These are phyloP conservation scores for Orthosia gracilis DNA, from an alignment of 2,888 invertebrate species.

Conservation along the genomic window DNA sequence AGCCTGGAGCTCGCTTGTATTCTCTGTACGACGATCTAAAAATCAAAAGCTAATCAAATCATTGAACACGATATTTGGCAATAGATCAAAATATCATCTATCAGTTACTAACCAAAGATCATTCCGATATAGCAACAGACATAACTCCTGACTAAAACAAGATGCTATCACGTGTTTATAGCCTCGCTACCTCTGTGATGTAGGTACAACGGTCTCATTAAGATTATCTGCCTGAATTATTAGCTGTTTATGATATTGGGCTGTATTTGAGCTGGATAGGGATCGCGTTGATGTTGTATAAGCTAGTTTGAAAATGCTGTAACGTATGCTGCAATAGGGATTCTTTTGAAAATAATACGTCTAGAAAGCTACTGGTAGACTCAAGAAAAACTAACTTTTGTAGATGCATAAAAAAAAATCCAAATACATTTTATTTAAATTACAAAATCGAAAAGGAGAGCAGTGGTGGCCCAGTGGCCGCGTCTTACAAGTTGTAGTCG, in stretches of 20 bases:
- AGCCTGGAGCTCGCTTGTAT: no score
- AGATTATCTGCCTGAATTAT: conserved; percentile 52
- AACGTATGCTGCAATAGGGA: background rate
- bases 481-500: no score
- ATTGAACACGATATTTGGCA: background rate
- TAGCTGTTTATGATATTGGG: conserved; percentile 47
- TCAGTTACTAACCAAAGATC: background rate
- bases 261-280: conserved; percentile 28
- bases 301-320: background rate
- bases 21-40: no score
- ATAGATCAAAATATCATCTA: background rate
- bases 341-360: no score
- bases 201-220: conserved; percentile 46
- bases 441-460: no score
- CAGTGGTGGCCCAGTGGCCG: no score
- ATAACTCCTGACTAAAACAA: conserved; percentile 25
- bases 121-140: conserved; percentile 10
- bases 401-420: no score
- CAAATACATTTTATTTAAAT: no score
- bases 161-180: conserved; percentile 38
- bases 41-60: no score
- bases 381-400: no score
- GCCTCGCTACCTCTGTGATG: conserved; percentile 12
- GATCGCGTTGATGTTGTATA: conserved; percentile 12
- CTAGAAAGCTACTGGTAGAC: no score